phyloP scores from a whole-genome alignment of 2,797 vertebrate species.

The Urocyon cinereoargenteus region DNA sequence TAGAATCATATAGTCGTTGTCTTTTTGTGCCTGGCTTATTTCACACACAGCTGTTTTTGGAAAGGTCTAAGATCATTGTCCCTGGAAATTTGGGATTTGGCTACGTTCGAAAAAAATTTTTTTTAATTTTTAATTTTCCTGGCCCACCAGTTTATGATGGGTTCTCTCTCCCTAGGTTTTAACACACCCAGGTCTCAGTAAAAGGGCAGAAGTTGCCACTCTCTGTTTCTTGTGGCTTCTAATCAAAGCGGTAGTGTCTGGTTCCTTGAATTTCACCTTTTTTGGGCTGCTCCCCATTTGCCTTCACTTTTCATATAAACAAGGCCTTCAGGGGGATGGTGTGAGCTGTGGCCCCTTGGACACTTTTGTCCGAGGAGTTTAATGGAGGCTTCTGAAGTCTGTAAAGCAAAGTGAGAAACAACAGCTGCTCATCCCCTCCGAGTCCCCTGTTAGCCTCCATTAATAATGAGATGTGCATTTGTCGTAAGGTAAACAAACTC shows the following conservation, averaged over 20 bases:
- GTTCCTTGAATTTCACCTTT: conserved; percentile 30
- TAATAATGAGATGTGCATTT: conserved; percentile 49
- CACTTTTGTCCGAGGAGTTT: conserved; percentile 6
- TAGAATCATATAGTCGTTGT: not conserved
- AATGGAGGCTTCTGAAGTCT: conserved; percentile 59
- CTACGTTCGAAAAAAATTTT: not conserved
- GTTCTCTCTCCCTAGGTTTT: conserved; percentile 54
- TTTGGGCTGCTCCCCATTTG: not conserved
- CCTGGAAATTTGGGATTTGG: conserved; percentile 30
- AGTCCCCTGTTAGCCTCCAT: not conserved
- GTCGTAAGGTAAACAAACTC: conserved; percentile 60
- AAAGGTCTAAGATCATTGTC: not conserved
- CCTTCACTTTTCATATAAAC: conserved; percentile 44
- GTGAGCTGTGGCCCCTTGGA: not conserved
- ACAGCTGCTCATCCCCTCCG: conserved; percentile 45
- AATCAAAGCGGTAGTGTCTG: conserved; percentile 12
- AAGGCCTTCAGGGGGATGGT: not conserved
- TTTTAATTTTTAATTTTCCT: not conserved
- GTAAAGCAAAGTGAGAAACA: conserved; percentile 53
- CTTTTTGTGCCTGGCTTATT: not conserved
- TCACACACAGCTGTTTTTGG: not conserved
- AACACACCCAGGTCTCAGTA: not conserved
- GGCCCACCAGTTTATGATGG: conserved; percentile 3
- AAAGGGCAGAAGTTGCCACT: not conserved
- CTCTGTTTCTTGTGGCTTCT: conserved; percentile 19